A percentile compares a stretch with the other conserved stretches of the same genome.
Conservation (phyloP, 2,888 invertebrate species). For the Agrochola lychnidis region DNA sequence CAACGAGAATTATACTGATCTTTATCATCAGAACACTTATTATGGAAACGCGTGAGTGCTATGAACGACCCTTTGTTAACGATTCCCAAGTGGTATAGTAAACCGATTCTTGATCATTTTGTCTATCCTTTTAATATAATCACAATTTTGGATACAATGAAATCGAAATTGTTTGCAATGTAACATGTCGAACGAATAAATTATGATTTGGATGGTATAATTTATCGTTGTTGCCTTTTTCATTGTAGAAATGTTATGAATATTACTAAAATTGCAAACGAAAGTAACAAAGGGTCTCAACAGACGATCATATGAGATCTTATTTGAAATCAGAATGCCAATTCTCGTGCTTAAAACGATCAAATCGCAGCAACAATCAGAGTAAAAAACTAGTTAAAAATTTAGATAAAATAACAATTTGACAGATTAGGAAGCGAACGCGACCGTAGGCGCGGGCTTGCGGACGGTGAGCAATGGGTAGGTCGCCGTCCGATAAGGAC, state of each 20-base stretch:
- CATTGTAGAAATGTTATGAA: neutral
- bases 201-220: conserved; percentile 7
- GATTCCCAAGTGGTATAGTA: conserved; percentile 41
- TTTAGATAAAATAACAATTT: too few species aligned
- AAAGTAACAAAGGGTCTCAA: neutral
- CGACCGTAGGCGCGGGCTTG: too few species aligned
- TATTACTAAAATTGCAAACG: neutral
- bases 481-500: too few species aligned
- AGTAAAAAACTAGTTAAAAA: neutral
- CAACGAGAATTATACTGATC: conserved; percentile 34
- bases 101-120: conserved; percentile 23
- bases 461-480: too few species aligned
- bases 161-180: conserved; percentile 1
- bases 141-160: conserved; percentile 11
- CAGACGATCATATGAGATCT: neutral
- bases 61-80: conserved; percentile 34
- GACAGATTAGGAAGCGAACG: too few species aligned
- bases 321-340: neutral
- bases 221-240: conserved; percentile 13
- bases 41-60: conserved; percentile 37
- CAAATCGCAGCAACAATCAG: neutral
- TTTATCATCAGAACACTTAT: conserved; percentile 43
- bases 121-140: conserved; percentile 26
- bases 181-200: conserved; percentile 6
- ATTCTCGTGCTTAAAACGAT: neutral